Percentiles rank a stretch among this genome's conserved stretches.
Conservation (phyloP, 2,797 vertebrate genomes). For the Pangasius macronema region DNA sequence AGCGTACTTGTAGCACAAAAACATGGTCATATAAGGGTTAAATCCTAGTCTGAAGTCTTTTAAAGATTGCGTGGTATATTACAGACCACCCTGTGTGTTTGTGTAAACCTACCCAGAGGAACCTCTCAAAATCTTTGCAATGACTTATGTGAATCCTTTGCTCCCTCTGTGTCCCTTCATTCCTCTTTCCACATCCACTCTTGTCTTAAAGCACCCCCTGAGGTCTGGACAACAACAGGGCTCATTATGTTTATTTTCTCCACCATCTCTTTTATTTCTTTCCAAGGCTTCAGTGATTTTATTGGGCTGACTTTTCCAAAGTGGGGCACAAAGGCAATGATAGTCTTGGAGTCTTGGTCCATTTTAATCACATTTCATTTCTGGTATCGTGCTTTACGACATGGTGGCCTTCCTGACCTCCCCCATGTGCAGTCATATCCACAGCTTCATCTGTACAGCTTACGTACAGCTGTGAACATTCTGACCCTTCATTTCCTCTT, state of each 20-base stretch:
- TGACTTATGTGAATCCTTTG: conserved; percentile 1
- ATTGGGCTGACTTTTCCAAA: not conserved
- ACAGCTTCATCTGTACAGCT: not conserved
- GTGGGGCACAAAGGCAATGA: not conserved
- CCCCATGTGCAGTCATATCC: not conserved
- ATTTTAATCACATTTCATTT: conserved; percentile 6
- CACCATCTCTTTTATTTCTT: conserved; percentile 15
- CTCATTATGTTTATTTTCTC: conserved; percentile 23
- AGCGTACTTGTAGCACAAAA: conserved; percentile 14
- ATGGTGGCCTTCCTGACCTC: not conserved
- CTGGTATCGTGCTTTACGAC: not conserved
- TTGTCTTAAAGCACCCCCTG: conserved; percentile 10
- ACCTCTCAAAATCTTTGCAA: not conserved
- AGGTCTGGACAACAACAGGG: conserved; percentile 18
- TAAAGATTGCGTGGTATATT: conserved; percentile 15
- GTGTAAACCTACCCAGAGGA: conserved; percentile 43
- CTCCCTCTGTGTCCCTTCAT: not conserved
- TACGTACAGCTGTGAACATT: conserved; percentile 22
- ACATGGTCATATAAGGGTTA: conserved; percentile 10
- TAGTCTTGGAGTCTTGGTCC: not conserved
- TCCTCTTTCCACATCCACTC: conserved; percentile 13
- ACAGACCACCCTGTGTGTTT: conserved; percentile 45
- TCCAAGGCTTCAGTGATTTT: conserved; percentile 19
- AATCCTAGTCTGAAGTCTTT: not conserved
- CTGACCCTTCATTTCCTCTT: conserved; percentile 23